phyloP scores from a whole-genome alignment of 2,797 vertebrate species.

The Mallotus villosus region DNA sequence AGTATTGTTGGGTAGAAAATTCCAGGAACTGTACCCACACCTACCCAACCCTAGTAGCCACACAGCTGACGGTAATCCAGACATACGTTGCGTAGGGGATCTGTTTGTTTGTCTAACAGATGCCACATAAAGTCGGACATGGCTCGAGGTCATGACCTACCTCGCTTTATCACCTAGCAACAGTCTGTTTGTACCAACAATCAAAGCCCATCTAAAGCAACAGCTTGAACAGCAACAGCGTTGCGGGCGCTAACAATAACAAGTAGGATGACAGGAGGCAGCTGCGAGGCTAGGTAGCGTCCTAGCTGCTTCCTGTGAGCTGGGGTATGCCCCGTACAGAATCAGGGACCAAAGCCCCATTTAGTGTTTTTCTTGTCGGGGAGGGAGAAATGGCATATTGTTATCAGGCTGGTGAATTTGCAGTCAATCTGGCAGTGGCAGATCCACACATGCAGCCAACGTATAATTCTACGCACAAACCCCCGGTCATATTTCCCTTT shows the following conservation, averaged over 20 bases:
- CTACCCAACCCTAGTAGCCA: no score
- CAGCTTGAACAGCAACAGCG: slow-evolving; percentile 26
- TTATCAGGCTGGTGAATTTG: neutral
- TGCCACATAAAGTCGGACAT: slow-evolving; percentile 30
- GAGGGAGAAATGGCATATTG: neutral
- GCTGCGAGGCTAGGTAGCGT: slow-evolving; percentile 51
- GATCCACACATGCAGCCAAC: neutral
- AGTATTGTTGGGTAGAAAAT: no score
- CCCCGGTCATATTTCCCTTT: no score
- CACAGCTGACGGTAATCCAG: slow-evolving; percentile 4
- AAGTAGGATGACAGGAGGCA: slow-evolving; percentile 59
- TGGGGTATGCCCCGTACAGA: neutral
- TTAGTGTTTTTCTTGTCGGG: neutral
- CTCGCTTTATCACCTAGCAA: slow-evolving; percentile 67
- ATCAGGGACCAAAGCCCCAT: slow-evolving; percentile 13
- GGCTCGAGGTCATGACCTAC: slow-evolving; percentile 48
- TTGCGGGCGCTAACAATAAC: slow-evolving; percentile 60
- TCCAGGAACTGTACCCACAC: no score
- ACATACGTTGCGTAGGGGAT: neutral
- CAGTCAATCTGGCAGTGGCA: neutral
- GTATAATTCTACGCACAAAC: no score
- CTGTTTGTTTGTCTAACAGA: slow-evolving; percentile 21
- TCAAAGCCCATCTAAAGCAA: slow-evolving; percentile 16
- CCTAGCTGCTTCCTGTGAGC: slow-evolving; percentile 32
- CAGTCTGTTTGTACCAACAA: slow-evolving; percentile 61